A percentile compares a stretch with the other conserved stretches of the same genome.
Conservation (phyloP, 37 sponge, comb jelly and placozoan genomes). For the Mnemiopsis leidyi region DNA sequence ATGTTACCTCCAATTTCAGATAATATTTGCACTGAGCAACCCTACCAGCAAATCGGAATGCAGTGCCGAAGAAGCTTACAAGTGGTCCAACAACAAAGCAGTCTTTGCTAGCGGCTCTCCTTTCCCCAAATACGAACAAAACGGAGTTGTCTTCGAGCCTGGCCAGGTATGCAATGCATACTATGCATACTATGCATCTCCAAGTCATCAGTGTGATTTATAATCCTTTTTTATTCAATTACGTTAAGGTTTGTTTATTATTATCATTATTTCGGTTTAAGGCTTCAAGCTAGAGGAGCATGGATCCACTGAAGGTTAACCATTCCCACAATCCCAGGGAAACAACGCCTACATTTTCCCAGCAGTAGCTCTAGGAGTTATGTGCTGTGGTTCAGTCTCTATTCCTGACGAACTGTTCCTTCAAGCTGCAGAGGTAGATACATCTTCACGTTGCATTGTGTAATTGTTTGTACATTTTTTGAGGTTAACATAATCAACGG, state of each 20-base stretch:
- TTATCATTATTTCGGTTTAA: too few species aligned
- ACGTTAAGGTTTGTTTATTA: too few species aligned
- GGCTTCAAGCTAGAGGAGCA: neutral
- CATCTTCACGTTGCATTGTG: too few species aligned
- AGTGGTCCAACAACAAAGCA: conserved; percentile 58
- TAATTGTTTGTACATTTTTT: neutral
- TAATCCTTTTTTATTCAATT: too few species aligned
- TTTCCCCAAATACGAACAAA: conserved; percentile 60
- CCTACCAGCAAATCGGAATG: conserved; percentile 66
- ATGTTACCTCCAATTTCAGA: neutral
- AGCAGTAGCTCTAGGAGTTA: conserved; percentile 66
- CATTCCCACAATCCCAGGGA: conserved; percentile 25
- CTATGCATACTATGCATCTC: too few species aligned
- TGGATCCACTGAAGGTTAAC: neutral
- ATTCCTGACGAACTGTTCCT: conserved; percentile 64
- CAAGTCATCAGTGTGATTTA: too few species aligned
- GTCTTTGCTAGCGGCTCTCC: conserved; percentile 66
- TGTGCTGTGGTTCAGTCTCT: conserved; percentile 4
- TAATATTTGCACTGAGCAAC: conserved; percentile 68
- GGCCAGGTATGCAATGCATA: conserved; percentile 43
- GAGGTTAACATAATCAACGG: too few species aligned
- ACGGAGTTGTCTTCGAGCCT: conserved; percentile 54
- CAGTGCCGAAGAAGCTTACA: conserved; percentile 67
- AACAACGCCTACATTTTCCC: conserved; percentile 69
- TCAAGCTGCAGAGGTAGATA: conserved; percentile 45